Base-by-base conservation (phyloP, 2,113 vertebrate genomes). In the Egretta garzetta region DNA sequence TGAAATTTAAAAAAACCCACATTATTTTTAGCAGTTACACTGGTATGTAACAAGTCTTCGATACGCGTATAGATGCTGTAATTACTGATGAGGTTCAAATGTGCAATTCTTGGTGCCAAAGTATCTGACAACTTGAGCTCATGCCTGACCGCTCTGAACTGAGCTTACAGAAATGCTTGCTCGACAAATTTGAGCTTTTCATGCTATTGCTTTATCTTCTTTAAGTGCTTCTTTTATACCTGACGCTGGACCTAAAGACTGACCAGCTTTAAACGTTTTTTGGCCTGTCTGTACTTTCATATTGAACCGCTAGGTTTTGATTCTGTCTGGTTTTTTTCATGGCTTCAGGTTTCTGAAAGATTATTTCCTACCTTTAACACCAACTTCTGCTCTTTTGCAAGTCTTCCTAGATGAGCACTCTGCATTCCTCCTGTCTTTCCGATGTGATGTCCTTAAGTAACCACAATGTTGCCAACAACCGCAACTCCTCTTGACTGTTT, bases 1-100 rank as follows among this genome's bases (percentile, higher is more conserved):
- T 62, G 0, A 60, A 37, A 43, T 60, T 9, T 47, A 26, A 27
- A 52, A 11, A 8, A 0, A 0, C 9, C 1, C 3, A 27, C 1
- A 22, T 1, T 39, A 1, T 49, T 88, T 90, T 91, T 63, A 92
- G 32, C 6, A 43, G 9, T 41, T 80, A 6, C 35, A 45, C 7
- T 62, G 14, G 22, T 37, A 71, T 30, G n/a, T 77, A 59, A 37
- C 10, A 63, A 30, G 33, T 52, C 71, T 66, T 81, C 26, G 39
- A 5, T 49, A 37, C 6, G 12, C 13, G 19, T 19, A 6, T 32
- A 62, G 60, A 28, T 17, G 43, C 32, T 64, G 7, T 60, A 43
- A 37, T 18, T 89, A 18, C 33, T 45, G 53, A 18, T 76, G 70
- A 85, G 33, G 35, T 52, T 91, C 73, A 75, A 84, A 81, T 16